Conservation (phyloP, 1,140 invertebrate species). For the Goniozus legneri region DNA sequence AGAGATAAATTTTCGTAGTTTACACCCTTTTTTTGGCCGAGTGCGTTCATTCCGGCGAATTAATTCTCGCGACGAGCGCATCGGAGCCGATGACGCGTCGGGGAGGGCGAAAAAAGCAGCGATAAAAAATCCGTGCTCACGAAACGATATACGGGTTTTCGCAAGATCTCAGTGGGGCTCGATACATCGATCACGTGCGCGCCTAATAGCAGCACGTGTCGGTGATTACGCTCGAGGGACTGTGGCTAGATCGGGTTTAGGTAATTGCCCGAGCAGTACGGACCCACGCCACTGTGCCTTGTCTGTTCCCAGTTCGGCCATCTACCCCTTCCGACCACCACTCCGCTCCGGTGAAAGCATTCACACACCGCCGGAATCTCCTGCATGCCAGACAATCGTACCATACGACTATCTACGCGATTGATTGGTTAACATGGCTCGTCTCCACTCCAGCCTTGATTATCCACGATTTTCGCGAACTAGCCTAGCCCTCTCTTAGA, state of each 20-base stretch:
- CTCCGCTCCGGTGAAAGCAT: too few relatives aligned
- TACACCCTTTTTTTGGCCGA: too few relatives aligned
- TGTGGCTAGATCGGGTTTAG: constrained; percentile 41
- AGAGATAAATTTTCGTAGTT: too few relatives aligned
- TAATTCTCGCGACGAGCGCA: background rate
- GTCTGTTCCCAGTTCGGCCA: background rate
- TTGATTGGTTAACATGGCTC: constrained; percentile 43
- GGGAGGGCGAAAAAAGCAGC: background rate
- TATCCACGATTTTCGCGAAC: constrained; percentile 37
- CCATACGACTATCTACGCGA: constrained; percentile 23
- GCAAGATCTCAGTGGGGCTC: too few relatives aligned
- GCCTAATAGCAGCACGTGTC: constrained; percentile 46
- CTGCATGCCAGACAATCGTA: constrained; percentile 17
- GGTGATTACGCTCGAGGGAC: constrained; percentile 46
- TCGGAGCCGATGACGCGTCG: background rate
- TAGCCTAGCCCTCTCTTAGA: constrained; percentile 6
- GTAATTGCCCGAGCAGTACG: constrained; percentile 38
- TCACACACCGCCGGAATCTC: too few relatives aligned
- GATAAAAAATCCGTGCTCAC: background rate
- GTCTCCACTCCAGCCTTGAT: constrained; percentile 37
- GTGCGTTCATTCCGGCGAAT: too few relatives aligned
- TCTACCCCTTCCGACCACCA: background rate
- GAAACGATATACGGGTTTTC: too few relatives aligned
- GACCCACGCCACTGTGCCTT: constrained; percentile 1
- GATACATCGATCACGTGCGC: constrained; percentile 43